Conservation (phyloP, 2,888 invertebrate genomes). For the Chelonus formosanus region DNA sequence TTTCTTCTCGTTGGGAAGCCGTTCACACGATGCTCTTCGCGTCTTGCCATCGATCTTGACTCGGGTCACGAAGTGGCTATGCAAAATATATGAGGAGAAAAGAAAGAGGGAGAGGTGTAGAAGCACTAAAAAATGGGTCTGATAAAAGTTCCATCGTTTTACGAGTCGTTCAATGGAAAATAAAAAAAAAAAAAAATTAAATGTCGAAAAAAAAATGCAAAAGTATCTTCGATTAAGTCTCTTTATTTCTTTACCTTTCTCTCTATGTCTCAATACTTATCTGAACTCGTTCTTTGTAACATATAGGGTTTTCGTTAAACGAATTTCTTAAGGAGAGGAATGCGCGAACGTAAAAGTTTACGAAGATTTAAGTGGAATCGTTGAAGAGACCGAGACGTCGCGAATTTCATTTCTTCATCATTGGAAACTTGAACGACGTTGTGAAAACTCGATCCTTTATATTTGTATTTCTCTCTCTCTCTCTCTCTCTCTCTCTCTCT, state of each 20-base stretch:
- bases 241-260: conserved; percentile 7
- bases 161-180: conserved; percentile 13
- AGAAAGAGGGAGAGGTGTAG: conserved; percentile 10
- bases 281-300: conserved; percentile 6
- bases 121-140: conserved; percentile 29
- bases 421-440: conserved; percentile 32
- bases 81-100: conserved; percentile 42
- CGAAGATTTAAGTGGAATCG: conserved; percentile 25
- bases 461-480: conserved; percentile 6
- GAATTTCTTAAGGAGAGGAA: conserved; percentile 18
- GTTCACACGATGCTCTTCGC: conserved; percentile 36
- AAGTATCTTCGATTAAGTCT: conserved; percentile 5
- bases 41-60: conserved; percentile 40
- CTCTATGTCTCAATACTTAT: conserved; percentile 3
- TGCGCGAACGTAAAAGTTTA: conserved; percentile 15
- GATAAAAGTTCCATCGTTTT: conserved; percentile 35
- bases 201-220: conserved; percentile 4
- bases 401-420: conserved; percentile 31
- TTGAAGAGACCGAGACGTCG: conserved; percentile 24
- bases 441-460: conserved; percentile 24
- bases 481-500: no score
- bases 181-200: conserved; percentile 14
- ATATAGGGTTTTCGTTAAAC: conserved; percentile 13
- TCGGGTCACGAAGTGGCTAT: conserved; percentile 43
- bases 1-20: conserved; percentile 41